Evolutionary conservation across 2,797 vertebrate species (phyloP).

Genomic region (Leptoclinus maculatus): DNA sequence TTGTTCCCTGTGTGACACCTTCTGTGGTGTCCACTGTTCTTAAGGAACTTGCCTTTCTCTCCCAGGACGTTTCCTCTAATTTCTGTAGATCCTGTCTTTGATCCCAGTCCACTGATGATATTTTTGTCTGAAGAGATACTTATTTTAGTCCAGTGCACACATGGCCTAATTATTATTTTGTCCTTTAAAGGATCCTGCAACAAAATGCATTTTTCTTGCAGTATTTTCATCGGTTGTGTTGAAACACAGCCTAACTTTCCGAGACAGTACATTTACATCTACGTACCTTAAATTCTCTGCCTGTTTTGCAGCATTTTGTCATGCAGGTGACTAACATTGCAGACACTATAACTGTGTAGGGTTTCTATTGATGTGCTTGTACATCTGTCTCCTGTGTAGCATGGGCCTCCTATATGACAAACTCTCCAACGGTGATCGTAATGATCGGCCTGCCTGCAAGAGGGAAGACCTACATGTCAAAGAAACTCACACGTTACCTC

Average conservation of each 20-base stretch:
- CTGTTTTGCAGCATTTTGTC: not conserved
- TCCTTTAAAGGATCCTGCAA: not conserved
- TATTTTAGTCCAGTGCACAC: slow-evolving; percentile 30
- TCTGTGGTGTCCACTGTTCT: slow-evolving; percentile 20
- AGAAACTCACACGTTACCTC: slow-evolving; percentile 97
- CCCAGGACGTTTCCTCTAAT: slow-evolving; percentile 30
- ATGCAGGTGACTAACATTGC: not conserved
- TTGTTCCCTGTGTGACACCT: slow-evolving; percentile 15
- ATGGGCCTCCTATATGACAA: slow-evolving; percentile 98
- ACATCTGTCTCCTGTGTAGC: slow-evolving; percentile 78
- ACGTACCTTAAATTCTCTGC: not conserved
- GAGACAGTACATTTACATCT: not conserved
- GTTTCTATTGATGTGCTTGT: not conserved
- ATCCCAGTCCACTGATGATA: slow-evolving; percentile 25
- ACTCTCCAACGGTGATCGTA: slow-evolving; percentile 94
- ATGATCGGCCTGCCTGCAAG: slow-evolving; percentile 96
- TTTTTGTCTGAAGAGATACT: slow-evolving; percentile 43
- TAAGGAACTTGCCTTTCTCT: slow-evolving; percentile 37
- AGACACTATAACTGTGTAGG: not conserved
- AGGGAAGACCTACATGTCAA: slow-evolving; percentile 97
- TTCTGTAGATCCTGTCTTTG: slow-evolving; percentile 1
- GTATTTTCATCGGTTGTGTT: not conserved
- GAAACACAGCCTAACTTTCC: not conserved
- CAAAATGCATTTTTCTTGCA: not conserved
- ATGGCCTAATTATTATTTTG: slow-evolving; percentile 32